Percentiles rank a stretch among this genome's conserved stretches.
Conservation (phyloP, 2,113 vertebrate species). For the Laticauda colubrina region DNA sequence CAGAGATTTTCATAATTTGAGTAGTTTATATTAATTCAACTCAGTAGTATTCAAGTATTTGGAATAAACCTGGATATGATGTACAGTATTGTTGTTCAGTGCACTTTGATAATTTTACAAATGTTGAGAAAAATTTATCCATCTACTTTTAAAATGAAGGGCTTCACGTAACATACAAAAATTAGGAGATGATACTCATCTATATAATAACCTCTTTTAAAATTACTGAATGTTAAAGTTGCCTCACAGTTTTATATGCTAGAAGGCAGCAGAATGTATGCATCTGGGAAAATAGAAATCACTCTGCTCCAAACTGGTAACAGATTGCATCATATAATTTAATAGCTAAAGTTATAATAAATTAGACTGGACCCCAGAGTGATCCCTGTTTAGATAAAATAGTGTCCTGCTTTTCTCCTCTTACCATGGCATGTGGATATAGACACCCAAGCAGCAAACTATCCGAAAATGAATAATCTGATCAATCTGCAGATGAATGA, state of each 20-base stretch:
- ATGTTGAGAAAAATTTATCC: background rate
- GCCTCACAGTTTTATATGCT: background rate
- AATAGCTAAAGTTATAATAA: background rate
- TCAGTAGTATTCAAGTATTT: background rate
- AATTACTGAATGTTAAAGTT: background rate
- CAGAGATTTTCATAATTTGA: background rate
- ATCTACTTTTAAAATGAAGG: background rate
- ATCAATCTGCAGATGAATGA: background rate
- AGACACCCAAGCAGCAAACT: background rate
- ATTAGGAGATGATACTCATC: background rate
- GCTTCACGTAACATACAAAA: background rate
- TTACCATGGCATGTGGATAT: background rate
- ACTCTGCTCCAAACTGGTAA: background rate
- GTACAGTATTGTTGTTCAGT: background rate
- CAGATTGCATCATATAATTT: background rate
- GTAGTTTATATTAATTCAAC: background rate
- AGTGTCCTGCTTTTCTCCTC: background rate
- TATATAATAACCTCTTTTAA: conserved; percentile 17
- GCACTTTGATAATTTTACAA: conserved; percentile 4
- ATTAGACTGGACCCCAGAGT: background rate
- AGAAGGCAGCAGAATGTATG: background rate
- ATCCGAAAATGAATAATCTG: background rate
- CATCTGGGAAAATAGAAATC: background rate
- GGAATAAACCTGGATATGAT: background rate
- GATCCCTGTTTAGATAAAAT: no score